Conservation (phyloP, 37 sponge, comb jelly and placozoan genomes). For the Geodia barretti region DNA sequence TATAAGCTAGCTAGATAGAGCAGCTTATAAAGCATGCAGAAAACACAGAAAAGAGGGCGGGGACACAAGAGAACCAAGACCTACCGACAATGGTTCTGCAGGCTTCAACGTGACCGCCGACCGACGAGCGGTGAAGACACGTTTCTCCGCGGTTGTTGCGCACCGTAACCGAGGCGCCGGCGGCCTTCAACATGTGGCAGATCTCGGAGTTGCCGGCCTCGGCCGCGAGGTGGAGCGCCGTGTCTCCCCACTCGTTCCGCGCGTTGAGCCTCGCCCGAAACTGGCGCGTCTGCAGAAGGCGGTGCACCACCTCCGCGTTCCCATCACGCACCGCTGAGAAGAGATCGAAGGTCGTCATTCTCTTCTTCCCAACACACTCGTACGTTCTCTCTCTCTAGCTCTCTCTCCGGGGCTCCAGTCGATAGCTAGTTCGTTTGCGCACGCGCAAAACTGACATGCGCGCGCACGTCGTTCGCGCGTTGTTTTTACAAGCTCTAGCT, state of each 20-base stretch:
- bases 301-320: slow-evolving; percentile 51
- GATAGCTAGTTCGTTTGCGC: too few species aligned
- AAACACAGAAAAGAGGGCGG: too few species aligned
- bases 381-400: too few species aligned
- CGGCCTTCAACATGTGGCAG: slow-evolving; percentile 74
- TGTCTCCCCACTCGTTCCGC: slow-evolving; percentile 79
- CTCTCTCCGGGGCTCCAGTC: too few species aligned
- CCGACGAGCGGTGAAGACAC: slow-evolving; percentile 72
- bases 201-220: slow-evolving; percentile 68
- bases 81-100: slow-evolving; percentile 64
- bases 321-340: slow-evolving; percentile 68
- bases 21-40: too few species aligned
- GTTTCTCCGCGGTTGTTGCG: slow-evolving; percentile 80
- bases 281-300: slow-evolving; percentile 21
- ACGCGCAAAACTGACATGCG: too few species aligned
- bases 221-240: slow-evolving; percentile 74
- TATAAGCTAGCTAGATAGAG: too few species aligned
- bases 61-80: too few species aligned
- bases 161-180: slow-evolving; percentile 71
- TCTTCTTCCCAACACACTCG: too few species aligned
- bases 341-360: slow-evolving; percentile 56
- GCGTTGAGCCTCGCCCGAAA: slow-evolving; percentile 56
- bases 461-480: too few species aligned
- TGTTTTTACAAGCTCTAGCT: too few species aligned
- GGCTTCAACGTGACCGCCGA: slow-evolving; percentile 53